These are phyloP conservation scores for Osmoderma eremita DNA, from an alignment of 2,888 invertebrate genomes.

Conservation along the genomic window DNA sequence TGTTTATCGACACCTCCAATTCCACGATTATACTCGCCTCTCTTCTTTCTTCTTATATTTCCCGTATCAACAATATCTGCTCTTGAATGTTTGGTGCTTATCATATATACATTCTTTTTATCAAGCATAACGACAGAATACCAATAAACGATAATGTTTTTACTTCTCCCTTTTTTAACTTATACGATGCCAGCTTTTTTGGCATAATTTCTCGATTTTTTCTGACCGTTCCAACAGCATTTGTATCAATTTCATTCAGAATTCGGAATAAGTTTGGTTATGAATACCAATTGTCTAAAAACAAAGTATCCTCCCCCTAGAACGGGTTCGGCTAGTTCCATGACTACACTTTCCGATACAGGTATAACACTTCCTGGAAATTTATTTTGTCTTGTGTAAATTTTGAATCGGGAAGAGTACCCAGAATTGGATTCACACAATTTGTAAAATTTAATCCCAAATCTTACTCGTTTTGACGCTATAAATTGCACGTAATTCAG, in stretches of 20 bases:
- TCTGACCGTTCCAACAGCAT: too few relatives aligned
- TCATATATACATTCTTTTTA: conserved; percentile 27
- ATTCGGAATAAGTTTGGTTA: conserved; percentile 45
- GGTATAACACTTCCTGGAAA: too few relatives aligned
- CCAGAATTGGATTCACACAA: conserved; percentile 50
- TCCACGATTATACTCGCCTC: too few relatives aligned
- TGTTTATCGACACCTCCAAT: too few relatives aligned
- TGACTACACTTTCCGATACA: conserved; percentile 47
- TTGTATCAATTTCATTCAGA: too few relatives aligned
- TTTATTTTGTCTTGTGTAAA: conserved; percentile 50
- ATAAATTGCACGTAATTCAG: too few relatives aligned
- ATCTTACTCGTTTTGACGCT: conserved; percentile 49
- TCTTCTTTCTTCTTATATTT: too few relatives aligned
- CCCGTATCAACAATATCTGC: too few relatives aligned
- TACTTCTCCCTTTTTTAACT: conserved; percentile 12
- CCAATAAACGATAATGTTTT: not conserved
- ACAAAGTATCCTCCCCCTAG: too few relatives aligned
- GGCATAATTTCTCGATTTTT: conserved; percentile 25
- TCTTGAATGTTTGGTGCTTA: conserved; percentile 43
- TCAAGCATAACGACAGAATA: not conserved
- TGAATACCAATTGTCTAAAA: conserved; percentile 48
- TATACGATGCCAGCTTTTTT: conserved; percentile 15
- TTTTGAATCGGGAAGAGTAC: conserved; percentile 38
- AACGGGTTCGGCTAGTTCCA: conserved; percentile 41
- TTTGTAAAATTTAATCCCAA: conserved; percentile 52